These are phyloP conservation scores for Ethmia dodecea DNA, from an alignment of 2,888 invertebrate species.

Conservation along the genomic window DNA sequence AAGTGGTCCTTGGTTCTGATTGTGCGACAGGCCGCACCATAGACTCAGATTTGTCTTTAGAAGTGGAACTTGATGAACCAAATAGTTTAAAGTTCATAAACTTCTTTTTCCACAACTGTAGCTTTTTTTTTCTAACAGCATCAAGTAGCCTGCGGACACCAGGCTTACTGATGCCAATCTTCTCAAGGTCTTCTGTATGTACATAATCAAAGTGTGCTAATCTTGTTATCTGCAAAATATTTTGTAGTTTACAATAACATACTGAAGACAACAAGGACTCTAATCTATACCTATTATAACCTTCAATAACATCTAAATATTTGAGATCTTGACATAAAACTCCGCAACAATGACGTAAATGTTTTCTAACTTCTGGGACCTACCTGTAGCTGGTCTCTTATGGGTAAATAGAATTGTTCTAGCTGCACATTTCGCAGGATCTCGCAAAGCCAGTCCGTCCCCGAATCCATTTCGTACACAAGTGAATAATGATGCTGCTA, in stretches of 20 bases:
- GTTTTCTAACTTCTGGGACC: conserved; percentile 12
- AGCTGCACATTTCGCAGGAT: conserved; percentile 93
- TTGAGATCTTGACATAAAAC: not conserved
- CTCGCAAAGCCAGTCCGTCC: conserved; percentile 89
- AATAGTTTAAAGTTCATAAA: conserved; percentile 90
- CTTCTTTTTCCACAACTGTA: conserved; percentile 88
- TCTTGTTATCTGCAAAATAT: conserved; percentile 88
- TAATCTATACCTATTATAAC: not conserved
- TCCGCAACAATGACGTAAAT: not conserved
- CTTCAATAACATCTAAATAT: not conserved
- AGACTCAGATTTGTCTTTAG: conserved; percentile 68
- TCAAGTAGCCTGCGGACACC: conserved; percentile 93
- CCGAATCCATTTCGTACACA: conserved; percentile 51
- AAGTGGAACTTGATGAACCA: conserved; percentile 60
- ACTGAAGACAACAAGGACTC: not conserved
- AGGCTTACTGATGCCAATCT: conserved; percentile 95
- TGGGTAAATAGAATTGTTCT: conserved; percentile 92
- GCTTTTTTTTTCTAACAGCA: conserved; percentile 92
- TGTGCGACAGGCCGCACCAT: conserved; percentile 50
- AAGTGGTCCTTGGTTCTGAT: conserved; percentile 77
- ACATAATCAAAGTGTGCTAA: conserved; percentile 98
- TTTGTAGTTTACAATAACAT: too few relatives aligned
- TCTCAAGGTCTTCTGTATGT: conserved; percentile 95
- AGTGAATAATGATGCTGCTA: conserved; percentile 18
- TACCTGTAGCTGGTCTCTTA: conserved; percentile 94